These are phyloP conservation scores for Drosophila virilis DNA, from an alignment of 1,140 invertebrate genomes.

Conservation along the genomic window DNA sequence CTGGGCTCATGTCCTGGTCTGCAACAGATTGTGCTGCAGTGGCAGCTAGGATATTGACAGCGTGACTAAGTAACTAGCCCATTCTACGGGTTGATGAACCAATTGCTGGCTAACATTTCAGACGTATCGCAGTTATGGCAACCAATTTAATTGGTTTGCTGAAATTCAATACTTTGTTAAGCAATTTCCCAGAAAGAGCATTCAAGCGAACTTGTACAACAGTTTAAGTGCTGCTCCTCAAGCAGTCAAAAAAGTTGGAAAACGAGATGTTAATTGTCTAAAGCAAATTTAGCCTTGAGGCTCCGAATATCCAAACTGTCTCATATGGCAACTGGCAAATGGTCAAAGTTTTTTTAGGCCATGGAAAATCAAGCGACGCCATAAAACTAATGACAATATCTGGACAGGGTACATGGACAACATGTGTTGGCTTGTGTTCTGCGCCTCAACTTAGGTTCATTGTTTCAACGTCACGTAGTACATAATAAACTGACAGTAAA, in stretches of 20 bases:
- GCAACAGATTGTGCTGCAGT: conserved; percentile 39
- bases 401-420: conserved; percentile 31
- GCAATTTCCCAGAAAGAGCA: conserved; percentile 1
- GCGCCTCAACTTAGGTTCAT: conserved; percentile 29
- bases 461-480: conserved; percentile 73
- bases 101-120: background rate
- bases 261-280: conserved; percentile 66
- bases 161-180: conserved; percentile 67
- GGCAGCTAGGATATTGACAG: conserved; percentile 17
- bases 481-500: conserved; percentile 80
- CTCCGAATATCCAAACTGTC: background rate
- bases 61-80: conserved; percentile 1
- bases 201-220: background rate
- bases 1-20: conserved; percentile 5
- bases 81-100: conserved; percentile 10
- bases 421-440: conserved; percentile 36
- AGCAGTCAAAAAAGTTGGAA: conserved; percentile 3
- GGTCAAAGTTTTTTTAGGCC: conserved; percentile 26
- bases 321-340: conserved; percentile 24
- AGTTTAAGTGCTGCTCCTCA: conserved; percentile 9
- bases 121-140: conserved; percentile 44
- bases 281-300: conserved; percentile 3
- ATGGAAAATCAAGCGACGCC: conserved; percentile 64
- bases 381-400: conserved; percentile 52
- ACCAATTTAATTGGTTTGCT: conserved; percentile 66